Percentiles rank a stretch among this genome's conserved stretches.
phyloP scores from a whole-genome alignment of 2,113 vertebrate genomes.

The Phalacrocorax pelagicus region DNA sequence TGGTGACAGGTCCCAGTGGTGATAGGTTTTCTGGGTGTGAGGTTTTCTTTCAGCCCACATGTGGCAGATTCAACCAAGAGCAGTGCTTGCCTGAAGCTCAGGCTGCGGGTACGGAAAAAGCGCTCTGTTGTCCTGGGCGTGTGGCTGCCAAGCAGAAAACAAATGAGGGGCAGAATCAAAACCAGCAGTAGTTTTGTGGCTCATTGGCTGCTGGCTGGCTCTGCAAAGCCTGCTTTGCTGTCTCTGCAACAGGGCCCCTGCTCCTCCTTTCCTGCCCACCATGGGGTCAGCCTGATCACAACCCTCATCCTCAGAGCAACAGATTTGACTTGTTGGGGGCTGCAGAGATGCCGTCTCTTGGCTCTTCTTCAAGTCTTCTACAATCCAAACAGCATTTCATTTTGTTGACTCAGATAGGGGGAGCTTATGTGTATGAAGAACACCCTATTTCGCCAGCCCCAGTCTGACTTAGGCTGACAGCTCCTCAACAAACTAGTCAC shows the following conservation, averaged over 20 bases:
- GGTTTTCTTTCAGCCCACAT: neutral
- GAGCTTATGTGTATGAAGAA: neutral
- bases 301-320: neutral
- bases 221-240: neutral
- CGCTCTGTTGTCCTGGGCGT: accelerated
- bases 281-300: neutral
- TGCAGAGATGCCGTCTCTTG: neutral
- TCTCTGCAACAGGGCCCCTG: neutral
- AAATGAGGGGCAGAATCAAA: neutral
- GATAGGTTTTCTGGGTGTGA: neutral
- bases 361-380: neutral
- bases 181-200: neutral
- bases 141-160: neutral
- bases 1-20: accelerated
- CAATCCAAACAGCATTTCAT: neutral
- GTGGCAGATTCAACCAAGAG: neutral
- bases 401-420: constrained; percentile 2
- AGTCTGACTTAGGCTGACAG: neutral
- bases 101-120: neutral
- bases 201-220: neutral
- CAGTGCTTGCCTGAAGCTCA: neutral
- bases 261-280: neutral
- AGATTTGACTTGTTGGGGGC: neutral
- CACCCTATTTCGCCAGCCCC: neutral
- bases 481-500: neutral